These are phyloP conservation scores for Luidia sarsii DNA, from an alignment of 53 echinoderm and acorn worm genomes.

Conservation along the genomic window DNA sequence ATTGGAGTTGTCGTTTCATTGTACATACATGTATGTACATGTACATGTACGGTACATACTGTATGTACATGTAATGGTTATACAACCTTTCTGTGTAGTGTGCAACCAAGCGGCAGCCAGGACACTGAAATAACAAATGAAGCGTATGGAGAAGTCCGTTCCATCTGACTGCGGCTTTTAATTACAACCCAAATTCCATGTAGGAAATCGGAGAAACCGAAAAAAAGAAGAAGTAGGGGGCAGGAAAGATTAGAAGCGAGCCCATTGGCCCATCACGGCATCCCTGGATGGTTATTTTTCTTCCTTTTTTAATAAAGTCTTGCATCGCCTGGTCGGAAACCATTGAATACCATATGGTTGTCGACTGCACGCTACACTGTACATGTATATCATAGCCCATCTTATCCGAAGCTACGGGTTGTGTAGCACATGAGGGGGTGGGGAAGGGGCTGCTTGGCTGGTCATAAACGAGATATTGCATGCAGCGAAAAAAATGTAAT, in stretches of 20 bases:
- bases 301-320: not conserved
- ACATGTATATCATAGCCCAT: not conserved
- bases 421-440: not conserved
- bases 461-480: too few species aligned
- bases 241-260: too few species aligned
- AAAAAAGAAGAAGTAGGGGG: too few species aligned
- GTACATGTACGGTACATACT: too few species aligned
- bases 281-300: not conserved
- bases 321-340: not conserved
- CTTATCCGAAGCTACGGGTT: slow-evolving; percentile 5
- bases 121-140: too few species aligned
- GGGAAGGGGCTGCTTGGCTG: not conserved
- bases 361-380: not conserved
- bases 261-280: not conserved
- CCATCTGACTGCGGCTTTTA: too few species aligned
- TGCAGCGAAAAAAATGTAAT: slow-evolving; percentile 2
- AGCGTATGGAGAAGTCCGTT: too few species aligned
- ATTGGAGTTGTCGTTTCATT: too few species aligned
- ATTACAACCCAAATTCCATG: not conserved
- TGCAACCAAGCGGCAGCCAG: too few species aligned
- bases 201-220: slow-evolving; percentile 1
- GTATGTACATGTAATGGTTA: too few species aligned
- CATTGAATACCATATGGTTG: slow-evolving; percentile 23
- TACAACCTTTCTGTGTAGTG: too few species aligned
- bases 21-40: too few species aligned